phyloP scores from a whole-genome alignment of 2,113 vertebrate species.

The Scophthalmus maximus region DNA sequence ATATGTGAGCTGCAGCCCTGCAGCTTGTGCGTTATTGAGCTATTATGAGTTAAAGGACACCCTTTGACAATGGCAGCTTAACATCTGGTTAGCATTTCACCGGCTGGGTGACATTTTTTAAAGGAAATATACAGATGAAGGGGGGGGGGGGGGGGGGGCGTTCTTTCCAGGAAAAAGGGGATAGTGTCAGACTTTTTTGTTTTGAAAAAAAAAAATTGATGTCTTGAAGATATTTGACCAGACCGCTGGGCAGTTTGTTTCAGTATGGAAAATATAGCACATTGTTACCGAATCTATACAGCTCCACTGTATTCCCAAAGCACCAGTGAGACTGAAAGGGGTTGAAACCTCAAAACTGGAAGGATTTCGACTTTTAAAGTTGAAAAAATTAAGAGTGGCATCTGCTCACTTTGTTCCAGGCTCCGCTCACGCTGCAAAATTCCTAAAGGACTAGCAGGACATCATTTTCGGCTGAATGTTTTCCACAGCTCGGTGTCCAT shows the following conservation, averaged over 20 bases:
- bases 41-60: constrained; percentile 60
- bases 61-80: constrained; percentile 49
- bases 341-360: constrained; percentile 37
- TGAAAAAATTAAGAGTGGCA: constrained; percentile 51
- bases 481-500: constrained; percentile 54
- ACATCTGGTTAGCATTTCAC: constrained; percentile 78
- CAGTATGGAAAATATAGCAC: constrained; percentile 24
- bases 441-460: constrained; percentile 39
- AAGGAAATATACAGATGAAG: constrained; percentile 53
- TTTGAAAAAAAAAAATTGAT: constrained; percentile 37
- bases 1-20: constrained; percentile 21
- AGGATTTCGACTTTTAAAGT: constrained; percentile 19
- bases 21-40: constrained; percentile 36
- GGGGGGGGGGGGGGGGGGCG: not conserved
- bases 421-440: constrained; percentile 26
- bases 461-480: constrained; percentile 46
- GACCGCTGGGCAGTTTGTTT: constrained; percentile 34
- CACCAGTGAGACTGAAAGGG: constrained; percentile 7
- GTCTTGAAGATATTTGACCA: constrained; percentile 24
- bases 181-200: constrained; percentile 45
- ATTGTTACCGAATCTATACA: constrained; percentile 13
- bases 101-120: constrained; percentile 62
- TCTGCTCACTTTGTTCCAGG: constrained; percentile 43
- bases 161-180: constrained; percentile 66
- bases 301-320: not conserved